Percentiles rank a stretch among this genome's conserved stretches.
Evolutionary conservation across 2,797 vertebrate species (phyloP).

Genomic region (Amblyopsis hoosieri): DNA sequence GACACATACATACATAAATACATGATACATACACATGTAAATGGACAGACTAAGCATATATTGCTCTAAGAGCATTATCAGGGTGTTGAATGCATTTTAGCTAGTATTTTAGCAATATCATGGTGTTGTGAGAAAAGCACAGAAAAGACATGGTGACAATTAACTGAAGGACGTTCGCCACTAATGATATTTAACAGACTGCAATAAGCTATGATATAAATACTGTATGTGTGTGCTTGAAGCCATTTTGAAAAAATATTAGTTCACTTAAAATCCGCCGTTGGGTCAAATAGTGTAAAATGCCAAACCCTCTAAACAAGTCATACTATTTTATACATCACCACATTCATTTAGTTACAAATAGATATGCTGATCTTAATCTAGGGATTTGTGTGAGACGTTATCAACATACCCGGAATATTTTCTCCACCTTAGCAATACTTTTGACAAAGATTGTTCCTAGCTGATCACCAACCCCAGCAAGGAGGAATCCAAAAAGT

Average conservation of each 20-base stretch:
- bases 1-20: constrained; percentile 3
- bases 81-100: not conserved
- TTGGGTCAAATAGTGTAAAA: no score
- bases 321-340: no score
- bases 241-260: no score
- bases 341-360: not conserved
- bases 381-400: not conserved
- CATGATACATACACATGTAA: constrained; percentile 1
- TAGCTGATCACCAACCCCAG: constrained; percentile 96
- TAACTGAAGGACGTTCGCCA: constrained; percentile 15
- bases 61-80: not conserved
- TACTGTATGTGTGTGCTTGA: no score
- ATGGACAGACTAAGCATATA: constrained; percentile 8
- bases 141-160: constrained; percentile 6
- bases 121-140: constrained; percentile 8
- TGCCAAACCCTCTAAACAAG: no score
- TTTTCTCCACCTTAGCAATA: constrained; percentile 94
- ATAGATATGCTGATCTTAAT: not conserved
- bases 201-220: not conserved
- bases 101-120: constrained; percentile 2
- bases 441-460: constrained; percentile 97
- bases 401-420: constrained; percentile 87
- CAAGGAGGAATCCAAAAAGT: constrained; percentile 94
- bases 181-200: constrained; percentile 4
- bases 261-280: no score